A percentile compares a stretch with the other conserved stretches of the same genome.
Evolutionary conservation across 2,113 vertebrate genomes (phyloP).

Genomic region (Lagopus leucura): DNA sequence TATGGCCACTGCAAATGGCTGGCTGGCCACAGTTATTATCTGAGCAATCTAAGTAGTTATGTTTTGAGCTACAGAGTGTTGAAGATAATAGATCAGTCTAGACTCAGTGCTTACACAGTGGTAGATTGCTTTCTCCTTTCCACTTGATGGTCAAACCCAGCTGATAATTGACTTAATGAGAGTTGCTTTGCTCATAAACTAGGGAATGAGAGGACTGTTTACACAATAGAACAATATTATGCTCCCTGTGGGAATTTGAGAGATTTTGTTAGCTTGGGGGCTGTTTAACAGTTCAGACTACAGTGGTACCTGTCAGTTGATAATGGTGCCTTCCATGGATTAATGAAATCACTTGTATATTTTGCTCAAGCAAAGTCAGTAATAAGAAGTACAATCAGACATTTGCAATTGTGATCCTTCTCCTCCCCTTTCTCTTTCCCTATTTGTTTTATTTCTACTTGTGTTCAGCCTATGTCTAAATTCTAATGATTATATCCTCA

Average conservation of each 20-base stretch:
- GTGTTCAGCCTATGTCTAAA: neutral
- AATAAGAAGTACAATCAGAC: neutral
- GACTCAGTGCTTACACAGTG: constrained; percentile 32
- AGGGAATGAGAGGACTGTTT: constrained; percentile 34
- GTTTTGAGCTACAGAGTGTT: constrained; percentile 40
- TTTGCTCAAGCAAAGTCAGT: neutral
- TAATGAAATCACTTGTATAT: neutral
- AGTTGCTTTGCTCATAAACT: constrained; percentile 23
- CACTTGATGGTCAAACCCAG: constrained; percentile 39
- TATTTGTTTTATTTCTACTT: neutral
- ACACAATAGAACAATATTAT: constrained; percentile 42
- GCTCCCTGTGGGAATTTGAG: constrained; percentile 11
- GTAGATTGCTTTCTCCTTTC: constrained; percentile 49
- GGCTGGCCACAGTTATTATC: constrained; percentile 45
- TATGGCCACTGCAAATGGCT: constrained; percentile 43
- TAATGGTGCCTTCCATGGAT: neutral
- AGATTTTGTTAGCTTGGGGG: constrained; percentile 37
- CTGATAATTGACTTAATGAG: constrained; percentile 56
- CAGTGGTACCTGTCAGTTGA: neutral
- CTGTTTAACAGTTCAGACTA: constrained; percentile 25
- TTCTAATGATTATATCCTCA: neutral
- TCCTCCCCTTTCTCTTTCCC: neutral
- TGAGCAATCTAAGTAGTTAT: constrained; percentile 62
- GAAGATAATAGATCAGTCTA: constrained; percentile 55
- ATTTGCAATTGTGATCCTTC: neutral